Conservation (phyloP, 2,113 vertebrate genomes). For the Neogale vison region DNA sequence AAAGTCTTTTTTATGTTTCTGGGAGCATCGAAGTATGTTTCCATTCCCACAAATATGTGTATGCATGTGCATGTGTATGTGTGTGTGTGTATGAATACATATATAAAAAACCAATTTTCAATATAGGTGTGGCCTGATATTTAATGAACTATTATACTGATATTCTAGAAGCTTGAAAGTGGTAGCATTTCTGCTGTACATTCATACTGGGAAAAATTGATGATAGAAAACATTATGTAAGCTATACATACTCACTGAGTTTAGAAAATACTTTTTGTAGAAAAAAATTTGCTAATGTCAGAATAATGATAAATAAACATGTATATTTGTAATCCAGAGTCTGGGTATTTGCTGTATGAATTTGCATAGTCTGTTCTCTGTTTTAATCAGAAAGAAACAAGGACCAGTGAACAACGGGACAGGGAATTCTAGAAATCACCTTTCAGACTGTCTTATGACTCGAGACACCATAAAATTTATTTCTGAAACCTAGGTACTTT, state of each 20-base stretch:
- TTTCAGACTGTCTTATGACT: not conserved
- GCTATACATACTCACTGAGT: not conserved
- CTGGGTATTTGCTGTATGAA: not conserved
- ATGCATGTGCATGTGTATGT: not conserved
- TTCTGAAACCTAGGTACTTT: not conserved
- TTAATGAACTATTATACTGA: slow-evolving; percentile 20
- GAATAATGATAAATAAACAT: slow-evolving; percentile 20
- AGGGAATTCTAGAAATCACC: not conserved
- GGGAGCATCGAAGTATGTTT: slow-evolving; percentile 7
- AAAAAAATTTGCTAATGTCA: slow-evolving; percentile 8
- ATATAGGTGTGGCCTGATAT: not conserved
- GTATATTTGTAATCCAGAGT: not conserved
- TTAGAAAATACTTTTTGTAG: slow-evolving; percentile 15
- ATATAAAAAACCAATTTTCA: not conserved
- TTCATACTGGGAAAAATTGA: not conserved
- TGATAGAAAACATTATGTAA: not conserved
- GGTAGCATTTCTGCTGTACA: not conserved
- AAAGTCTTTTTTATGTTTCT: not conserved
- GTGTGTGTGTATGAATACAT: not conserved
- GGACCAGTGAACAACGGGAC: not conserved
- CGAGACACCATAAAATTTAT: not conserved
- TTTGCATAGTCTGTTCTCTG: not conserved
- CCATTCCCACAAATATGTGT: not conserved
- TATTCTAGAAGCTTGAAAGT: not conserved
- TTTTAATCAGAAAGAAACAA: not conserved